Percentiles rank a stretch among this genome's conserved stretches.
Evolutionary conservation across 2,888 invertebrate species (phyloP).

Genomic region (Tachina grossa): DNA sequence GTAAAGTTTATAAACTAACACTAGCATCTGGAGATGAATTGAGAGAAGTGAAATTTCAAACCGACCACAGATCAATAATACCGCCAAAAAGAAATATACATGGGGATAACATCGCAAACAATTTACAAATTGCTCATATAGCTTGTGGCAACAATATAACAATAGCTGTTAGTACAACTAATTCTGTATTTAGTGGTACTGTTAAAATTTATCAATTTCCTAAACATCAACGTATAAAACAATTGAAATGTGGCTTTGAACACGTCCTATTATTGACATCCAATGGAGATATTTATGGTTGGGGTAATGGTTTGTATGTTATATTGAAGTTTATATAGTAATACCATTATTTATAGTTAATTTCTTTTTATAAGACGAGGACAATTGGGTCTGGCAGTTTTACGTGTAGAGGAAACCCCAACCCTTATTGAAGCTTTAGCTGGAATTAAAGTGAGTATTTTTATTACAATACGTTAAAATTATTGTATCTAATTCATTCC

Average conservation of each 20-base stretch:
- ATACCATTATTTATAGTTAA: background rate
- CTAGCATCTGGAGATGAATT: constrained; percentile 70
- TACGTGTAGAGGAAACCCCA: constrained; percentile 85
- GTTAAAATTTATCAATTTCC: constrained; percentile 84
- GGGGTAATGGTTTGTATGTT: constrained; percentile 91
- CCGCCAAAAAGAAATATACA: constrained; percentile 76
- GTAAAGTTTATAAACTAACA: constrained; percentile 76
- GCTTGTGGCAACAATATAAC: constrained; percentile 83
- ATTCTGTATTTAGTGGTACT: constrained; percentile 86
- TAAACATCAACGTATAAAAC: constrained; percentile 84
- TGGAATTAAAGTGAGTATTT: constrained; percentile 85
- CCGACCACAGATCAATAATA: constrained; percentile 18
- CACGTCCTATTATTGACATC: constrained; percentile 89
- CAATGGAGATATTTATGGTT: constrained; percentile 89
- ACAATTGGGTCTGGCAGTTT: constrained; percentile 91
- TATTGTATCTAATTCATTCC: background rate
- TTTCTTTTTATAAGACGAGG: constrained; percentile 87
- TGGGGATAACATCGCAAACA: constrained; percentile 68
- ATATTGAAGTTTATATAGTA: background rate
- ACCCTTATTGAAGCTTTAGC: constrained; percentile 88
- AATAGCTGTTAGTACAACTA: constrained; percentile 83
- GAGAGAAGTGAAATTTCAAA: constrained; percentile 74
- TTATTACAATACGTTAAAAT: background rate
- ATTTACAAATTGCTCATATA: constrained; percentile 81
- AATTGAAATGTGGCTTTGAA: constrained; percentile 91